A percentile compares a stretch with the other conserved stretches of the same genome.
phyloP scores from a whole-genome alignment of 2,797 vertebrate genomes.

The Peromyscus aztecus region DNA sequence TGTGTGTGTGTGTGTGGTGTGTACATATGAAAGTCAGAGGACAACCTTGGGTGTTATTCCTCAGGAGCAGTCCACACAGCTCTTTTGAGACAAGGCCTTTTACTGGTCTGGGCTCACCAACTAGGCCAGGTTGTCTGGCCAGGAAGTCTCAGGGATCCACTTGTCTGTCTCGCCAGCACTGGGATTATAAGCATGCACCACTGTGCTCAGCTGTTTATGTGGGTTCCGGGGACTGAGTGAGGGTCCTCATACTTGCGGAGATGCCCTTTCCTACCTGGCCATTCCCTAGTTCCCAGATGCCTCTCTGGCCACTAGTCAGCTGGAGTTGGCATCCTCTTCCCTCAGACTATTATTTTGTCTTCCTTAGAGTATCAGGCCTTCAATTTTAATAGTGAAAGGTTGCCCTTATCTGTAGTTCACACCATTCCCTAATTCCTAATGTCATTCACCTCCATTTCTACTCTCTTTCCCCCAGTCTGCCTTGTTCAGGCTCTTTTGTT shows the following conservation, averaged over 20 bases:
- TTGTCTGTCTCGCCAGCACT: background rate
- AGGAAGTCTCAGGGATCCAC: background rate
- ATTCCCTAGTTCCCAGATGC: background rate
- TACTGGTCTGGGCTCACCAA: background rate
- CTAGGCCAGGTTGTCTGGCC: background rate
- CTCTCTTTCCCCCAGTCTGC: background rate
- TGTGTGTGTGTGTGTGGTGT: background rate
- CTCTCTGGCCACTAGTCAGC: background rate
- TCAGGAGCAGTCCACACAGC: background rate
- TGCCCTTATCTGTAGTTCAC: slow-evolving; percentile 7
- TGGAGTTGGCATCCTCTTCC: background rate
- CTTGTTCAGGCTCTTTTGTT: slow-evolving; percentile 41
- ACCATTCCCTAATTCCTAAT: slow-evolving; percentile 48
- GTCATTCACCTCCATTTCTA: slow-evolving; percentile 2
- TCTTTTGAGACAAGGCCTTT: background rate
- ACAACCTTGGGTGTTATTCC: background rate
- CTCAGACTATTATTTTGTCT: background rate
- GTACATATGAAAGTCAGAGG: background rate
- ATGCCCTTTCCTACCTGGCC: rapidly evolving
- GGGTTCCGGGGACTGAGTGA: background rate
- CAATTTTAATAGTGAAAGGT: background rate
- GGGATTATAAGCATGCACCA: background rate
- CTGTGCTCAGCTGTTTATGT: background rate
- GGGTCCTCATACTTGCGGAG: background rate
- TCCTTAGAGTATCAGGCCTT: background rate